Conservation (phyloP, 2,797 vertebrate species). For the Tadarida brasiliensis region DNA sequence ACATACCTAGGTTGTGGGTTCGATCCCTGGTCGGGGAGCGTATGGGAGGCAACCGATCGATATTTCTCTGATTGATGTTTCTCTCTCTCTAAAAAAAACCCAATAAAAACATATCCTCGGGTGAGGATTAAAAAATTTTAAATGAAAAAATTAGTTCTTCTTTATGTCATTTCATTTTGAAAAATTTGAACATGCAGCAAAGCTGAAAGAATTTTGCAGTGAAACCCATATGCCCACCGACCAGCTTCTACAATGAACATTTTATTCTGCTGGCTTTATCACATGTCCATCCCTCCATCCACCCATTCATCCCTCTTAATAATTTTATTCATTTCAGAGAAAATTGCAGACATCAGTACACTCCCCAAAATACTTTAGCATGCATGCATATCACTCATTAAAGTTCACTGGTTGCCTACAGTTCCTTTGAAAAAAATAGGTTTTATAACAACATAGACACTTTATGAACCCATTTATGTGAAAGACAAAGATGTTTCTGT, state of each 20-base stretch:
- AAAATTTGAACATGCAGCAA: background rate
- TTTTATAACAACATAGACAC: background rate
- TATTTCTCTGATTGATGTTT: background rate
- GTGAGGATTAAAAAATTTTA: background rate
- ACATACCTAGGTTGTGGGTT: background rate
- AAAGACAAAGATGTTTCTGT: background rate
- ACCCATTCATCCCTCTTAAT: background rate
- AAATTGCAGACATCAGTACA: too few species aligned
- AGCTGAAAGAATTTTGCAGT: background rate
- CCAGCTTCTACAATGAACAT: background rate
- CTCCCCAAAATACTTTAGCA: background rate
- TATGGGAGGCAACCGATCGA: background rate
- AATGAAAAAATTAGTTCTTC: background rate
- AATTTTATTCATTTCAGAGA: slow-evolving; percentile 7
- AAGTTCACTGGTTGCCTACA: background rate
- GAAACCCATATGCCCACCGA: background rate
- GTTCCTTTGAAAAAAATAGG: background rate
- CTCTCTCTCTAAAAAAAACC: background rate
- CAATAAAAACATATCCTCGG: background rate
- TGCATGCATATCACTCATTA: background rate
- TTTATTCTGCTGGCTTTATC: background rate
- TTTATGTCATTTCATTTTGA: slow-evolving; percentile 44
- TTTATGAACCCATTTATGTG: background rate
- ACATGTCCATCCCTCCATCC: too few species aligned
- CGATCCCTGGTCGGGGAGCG: background rate